These are phyloP conservation scores for Eucidaris tribuloides DNA, from an alignment of 35 echinoderm and acorn worm genomes.

Conservation along the genomic window DNA sequence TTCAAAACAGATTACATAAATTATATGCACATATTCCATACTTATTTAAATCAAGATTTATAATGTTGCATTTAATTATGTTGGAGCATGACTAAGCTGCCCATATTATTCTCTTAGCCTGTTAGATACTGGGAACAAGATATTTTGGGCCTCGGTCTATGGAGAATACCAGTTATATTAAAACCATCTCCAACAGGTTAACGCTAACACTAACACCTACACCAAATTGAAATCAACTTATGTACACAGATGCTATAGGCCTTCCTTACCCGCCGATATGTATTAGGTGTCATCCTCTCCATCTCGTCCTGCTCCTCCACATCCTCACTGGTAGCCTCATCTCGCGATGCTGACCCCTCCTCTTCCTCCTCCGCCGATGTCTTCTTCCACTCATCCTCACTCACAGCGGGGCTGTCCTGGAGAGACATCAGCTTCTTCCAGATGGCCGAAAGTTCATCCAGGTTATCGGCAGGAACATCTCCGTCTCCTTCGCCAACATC, in stretches of 20 bases:
- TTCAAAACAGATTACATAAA: too few species aligned
- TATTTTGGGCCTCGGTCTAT: too few species aligned
- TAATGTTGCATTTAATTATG: too few species aligned
- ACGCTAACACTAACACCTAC: background rate
- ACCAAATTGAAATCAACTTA: background rate
- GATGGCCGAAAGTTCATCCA: background rate
- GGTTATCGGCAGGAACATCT: background rate
- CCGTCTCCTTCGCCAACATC: background rate
- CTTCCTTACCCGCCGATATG: constrained; percentile 52
- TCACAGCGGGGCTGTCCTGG: background rate
- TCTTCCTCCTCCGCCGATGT: background rate
- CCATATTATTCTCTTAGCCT: too few species aligned
- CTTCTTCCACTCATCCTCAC: background rate
- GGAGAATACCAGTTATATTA: too few species aligned
- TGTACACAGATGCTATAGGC: background rate
- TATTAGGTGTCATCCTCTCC: constrained; percentile 60
- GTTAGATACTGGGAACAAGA: too few species aligned
- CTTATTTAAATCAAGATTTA: too few species aligned
- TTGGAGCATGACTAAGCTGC: too few species aligned
- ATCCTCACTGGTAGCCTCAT: background rate
- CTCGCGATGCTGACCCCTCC: background rate
- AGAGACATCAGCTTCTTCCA: constrained; percentile 8
- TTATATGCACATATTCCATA: too few species aligned
- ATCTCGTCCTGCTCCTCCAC: constrained; percentile 12
- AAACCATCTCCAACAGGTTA: too few species aligned